A percentile compares a stretch with the other conserved stretches of the same genome.
Conservation (phyloP, 2,888 invertebrate genomes). For the Epinotia nisella region DNA sequence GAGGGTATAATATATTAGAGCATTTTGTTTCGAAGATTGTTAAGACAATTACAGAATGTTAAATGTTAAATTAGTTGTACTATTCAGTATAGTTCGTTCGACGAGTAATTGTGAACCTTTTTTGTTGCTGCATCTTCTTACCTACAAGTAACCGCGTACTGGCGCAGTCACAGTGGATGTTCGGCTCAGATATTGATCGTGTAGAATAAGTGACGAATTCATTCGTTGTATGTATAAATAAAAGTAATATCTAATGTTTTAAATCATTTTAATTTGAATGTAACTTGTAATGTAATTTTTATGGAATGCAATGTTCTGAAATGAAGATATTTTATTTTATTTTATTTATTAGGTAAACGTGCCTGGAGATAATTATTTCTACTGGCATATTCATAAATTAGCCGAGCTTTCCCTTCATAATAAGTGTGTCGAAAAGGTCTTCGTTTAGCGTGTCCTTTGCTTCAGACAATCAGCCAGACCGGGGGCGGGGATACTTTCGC, state of each 20-base stretch:
- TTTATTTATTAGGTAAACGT: background rate
- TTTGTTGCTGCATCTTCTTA: background rate
- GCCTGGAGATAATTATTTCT: background rate
- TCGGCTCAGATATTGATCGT: background rate
- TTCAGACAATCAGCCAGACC: slow-evolving; percentile 46
- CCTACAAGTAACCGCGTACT: background rate
- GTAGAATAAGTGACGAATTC: background rate
- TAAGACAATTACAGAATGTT: background rate
- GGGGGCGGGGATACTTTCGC: slow-evolving; percentile 61
- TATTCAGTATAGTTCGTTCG: background rate
- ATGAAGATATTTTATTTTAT: too few species aligned
- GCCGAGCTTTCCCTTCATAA: slow-evolving; percentile 9
- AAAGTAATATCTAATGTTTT: too few species aligned
- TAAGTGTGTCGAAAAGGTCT: slow-evolving; percentile 43
- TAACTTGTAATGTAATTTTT: too few species aligned
- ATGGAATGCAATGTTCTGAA: too few species aligned
- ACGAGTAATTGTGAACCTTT: background rate
- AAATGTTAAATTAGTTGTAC: background rate
- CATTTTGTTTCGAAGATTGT: background rate
- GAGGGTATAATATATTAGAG: background rate
- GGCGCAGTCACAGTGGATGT: background rate
- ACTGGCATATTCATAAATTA: slow-evolving; percentile 11
- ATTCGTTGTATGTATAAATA: too few species aligned
- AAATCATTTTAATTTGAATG: too few species aligned
- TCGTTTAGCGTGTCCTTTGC: slow-evolving; percentile 39